Evolutionary conservation across 2,888 invertebrate species (phyloP), one percentile per base, ranked within the genome.

Genomic region (Tachina lurida): DNA sequence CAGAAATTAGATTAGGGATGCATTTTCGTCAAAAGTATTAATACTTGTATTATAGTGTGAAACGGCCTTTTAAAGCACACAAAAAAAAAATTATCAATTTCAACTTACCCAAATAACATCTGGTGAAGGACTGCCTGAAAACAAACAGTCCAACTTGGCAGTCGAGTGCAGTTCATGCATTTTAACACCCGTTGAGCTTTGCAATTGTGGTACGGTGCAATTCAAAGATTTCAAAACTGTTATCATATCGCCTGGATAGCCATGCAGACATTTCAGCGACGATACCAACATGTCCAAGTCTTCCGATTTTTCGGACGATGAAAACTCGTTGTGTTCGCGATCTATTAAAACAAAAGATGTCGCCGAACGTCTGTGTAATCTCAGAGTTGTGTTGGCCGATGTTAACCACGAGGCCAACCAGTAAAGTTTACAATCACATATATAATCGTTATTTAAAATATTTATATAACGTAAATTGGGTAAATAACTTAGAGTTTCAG

Each of bases 401-500:
- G 88, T 94, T 12, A 95, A 94, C 95, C 95, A 96, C 15, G 93
- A 91, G 1, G 94, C 92, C 88, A 97, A 95, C 97, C 97, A 97
- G 87, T 95, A 95, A 95, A 97, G 96, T 68, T 96, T 95, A 90
- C 98, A 98, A 92, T 97, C 97, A 93, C 98, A 98, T 19, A 95
- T 95, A 96, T 97, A 97, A 43, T 95, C 95, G 91, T 98, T 98
- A 79, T 95, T 95, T 49, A 94, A 93, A 87, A 97, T 94, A 88
- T 95, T 94, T 43, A 97, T 92, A 86, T 94, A 94, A 88, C 94
- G 93, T 76, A 97, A 92, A 67, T 94, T 93, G 10, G 94, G 93
- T 77, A 97, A 93, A 89, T 95, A 94, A 74, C 94, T 94, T 74
- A 98, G 91, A 17, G 96, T 95, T 77, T 94, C 93, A 39, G 97